Conservation (phyloP, 2,797 vertebrate genomes). For the Okamejei kenojei region DNA sequence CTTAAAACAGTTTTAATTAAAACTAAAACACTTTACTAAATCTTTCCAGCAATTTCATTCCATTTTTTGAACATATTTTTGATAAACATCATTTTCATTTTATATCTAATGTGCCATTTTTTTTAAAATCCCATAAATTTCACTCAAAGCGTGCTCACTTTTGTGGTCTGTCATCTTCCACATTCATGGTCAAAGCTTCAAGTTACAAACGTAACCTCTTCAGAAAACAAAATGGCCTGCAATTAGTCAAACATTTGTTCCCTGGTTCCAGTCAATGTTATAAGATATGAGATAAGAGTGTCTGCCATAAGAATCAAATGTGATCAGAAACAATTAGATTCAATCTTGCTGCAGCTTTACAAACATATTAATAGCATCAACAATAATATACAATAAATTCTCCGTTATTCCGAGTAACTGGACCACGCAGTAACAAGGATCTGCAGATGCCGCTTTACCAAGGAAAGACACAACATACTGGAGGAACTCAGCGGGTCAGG, state of each 20-base stretch:
- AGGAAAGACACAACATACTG: too few species aligned
- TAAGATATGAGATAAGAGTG: background rate
- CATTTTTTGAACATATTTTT: background rate
- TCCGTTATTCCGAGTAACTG: too few species aligned
- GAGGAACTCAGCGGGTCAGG: too few species aligned
- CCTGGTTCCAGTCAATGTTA: background rate
- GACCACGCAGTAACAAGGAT: too few species aligned
- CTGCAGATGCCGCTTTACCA: too few species aligned
- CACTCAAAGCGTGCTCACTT: background rate
- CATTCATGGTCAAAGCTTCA: background rate
- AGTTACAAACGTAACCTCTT: background rate
- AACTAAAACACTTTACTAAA: background rate
- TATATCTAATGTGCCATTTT: background rate
- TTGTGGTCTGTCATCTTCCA: too few species aligned
- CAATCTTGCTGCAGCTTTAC: too few species aligned
- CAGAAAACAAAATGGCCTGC: background rate
- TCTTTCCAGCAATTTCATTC: background rate
- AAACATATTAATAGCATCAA: too few species aligned
- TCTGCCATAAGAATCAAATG: background rate
- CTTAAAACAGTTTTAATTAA: background rate
- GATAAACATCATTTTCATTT: background rate
- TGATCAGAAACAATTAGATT: too few species aligned
- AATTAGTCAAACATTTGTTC: background rate
- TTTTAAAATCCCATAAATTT: background rate
- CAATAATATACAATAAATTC: too few species aligned